These are phyloP conservation scores for Drosophila buzzatii DNA, from an alignment of 2,888 invertebrate species.

Conservation along the genomic window DNA sequence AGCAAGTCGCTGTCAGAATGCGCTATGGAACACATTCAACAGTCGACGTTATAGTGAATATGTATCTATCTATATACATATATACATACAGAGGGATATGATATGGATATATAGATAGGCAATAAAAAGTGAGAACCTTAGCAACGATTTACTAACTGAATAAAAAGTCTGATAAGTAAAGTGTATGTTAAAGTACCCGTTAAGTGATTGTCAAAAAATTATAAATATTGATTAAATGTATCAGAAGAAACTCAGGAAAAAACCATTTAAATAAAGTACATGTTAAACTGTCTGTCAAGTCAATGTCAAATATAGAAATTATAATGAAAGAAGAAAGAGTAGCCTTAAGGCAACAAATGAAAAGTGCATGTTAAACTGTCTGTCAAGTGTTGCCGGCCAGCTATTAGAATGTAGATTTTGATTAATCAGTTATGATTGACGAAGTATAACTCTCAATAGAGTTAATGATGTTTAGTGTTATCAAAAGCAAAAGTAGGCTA, in stretches of 20 bases:
- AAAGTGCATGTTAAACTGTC: background rate
- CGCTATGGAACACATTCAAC: conserved; percentile 25
- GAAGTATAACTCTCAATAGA: background rate
- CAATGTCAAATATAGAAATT: background rate
- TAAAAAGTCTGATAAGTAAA: no score
- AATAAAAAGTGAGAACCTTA: background rate
- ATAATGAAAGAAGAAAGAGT: background rate
- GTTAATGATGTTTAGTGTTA: background rate
- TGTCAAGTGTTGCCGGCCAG: background rate
- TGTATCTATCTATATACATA: background rate
- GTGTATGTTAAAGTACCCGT: background rate
- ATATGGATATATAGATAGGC: no score
- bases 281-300: background rate
- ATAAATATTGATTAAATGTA: no score
- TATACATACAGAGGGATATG: no score
- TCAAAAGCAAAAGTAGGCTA: background rate
- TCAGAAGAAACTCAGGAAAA: background rate
- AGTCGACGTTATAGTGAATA: background rate
- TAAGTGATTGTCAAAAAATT: background rate
- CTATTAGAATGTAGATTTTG: background rate
- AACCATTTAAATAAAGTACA: background rate
- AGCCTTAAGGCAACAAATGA: background rate
- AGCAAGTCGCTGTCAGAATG: conserved; percentile 20
- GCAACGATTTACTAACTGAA: background rate
- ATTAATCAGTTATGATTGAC: background rate